Base-by-base conservation (phyloP, 2,888 invertebrate species). In the Taphrorychus bicolor region DNA sequence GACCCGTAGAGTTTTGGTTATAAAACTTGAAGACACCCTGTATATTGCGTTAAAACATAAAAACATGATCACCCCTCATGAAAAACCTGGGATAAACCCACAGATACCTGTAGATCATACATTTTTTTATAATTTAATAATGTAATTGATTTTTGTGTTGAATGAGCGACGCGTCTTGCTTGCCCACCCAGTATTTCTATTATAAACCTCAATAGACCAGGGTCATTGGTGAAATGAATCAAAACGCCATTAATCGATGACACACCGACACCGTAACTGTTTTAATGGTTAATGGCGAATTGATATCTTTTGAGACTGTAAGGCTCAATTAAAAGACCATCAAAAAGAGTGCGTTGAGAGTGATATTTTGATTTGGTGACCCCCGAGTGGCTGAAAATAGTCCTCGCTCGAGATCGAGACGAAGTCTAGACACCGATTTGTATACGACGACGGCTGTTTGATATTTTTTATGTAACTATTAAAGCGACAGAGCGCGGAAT, bases 391-490 rank as follows among this genome's bases (percentile, higher is more conserved):
- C 67, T 58, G 59, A 67, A 67, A 62, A 67, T 62, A 67, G 67
- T 63, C 45, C 59, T 22, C 49, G 23, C 60, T 40, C 45, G 61
- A 54, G 61, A 60, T 66, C 61, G 67, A 67, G 67, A 67, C 67
- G 45, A 23, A 59, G 67, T 67, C 67, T 67, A 67, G 67, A 66
- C 64, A 32, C 7, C 16, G 54, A 32, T 64, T 49, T 49, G 51
- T 57, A 40, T 51, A 19, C 51, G 51, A 21, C 57, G 45, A 21
- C 65, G 60, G 49, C 59, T 66, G 66, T 66, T 66, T 66, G 52
- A 66, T 66, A 66, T 61, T 66, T 66, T 66, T 66, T 66, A 66
- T 66, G 61, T 66, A 66, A 66, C 66, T 60, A 66, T 66, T 56
- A 61, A 66, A 66, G 61, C 66, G 56, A 45, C 60, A 59, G 60